Evolutionary conservation across 2,113 vertebrate genomes (phyloP).

Genomic region (Paracanthobrama guichenoti): DNA sequence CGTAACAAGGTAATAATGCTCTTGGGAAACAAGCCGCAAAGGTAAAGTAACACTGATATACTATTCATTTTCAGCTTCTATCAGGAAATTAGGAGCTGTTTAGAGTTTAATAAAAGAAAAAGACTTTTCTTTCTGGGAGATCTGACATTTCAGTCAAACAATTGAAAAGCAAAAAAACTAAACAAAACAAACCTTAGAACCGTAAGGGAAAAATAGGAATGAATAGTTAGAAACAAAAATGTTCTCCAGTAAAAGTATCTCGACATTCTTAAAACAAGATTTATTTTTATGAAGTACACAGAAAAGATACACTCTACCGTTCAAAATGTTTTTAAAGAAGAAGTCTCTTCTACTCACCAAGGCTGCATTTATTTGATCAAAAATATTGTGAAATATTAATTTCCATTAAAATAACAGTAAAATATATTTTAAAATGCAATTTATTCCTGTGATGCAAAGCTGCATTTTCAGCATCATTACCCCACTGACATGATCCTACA

Average conservation of each 20-base stretch:
- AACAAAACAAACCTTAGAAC: not conserved
- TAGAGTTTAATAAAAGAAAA: not conserved
- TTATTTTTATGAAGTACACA: too few species aligned
- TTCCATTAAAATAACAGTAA: too few species aligned
- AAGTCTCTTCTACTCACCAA: too few species aligned
- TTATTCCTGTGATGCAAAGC: too few species aligned
- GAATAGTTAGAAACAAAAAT: not conserved
- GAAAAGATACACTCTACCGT: too few species aligned
- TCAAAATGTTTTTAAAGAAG: too few species aligned
- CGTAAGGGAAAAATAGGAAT: not conserved
- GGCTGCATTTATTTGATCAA: too few species aligned
- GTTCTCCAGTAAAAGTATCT: not conserved
- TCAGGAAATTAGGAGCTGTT: not conserved
- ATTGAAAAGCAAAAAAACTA: not conserved
- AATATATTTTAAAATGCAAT: too few species aligned
- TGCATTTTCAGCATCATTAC: too few species aligned
- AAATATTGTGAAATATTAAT: too few species aligned
- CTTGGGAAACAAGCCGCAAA: not conserved
- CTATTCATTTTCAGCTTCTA: not conserved
- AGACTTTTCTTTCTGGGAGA: not conserved
- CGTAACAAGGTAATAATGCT: slow-evolving; percentile 9
- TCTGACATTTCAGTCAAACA: not conserved
- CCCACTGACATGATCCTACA: too few species aligned
- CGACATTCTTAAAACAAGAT: not conserved
- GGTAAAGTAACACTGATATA: not conserved